Conservation (phyloP, 37 sponge, comb jelly and placozoan species). For the Cladorhizidae sp. region DNA sequence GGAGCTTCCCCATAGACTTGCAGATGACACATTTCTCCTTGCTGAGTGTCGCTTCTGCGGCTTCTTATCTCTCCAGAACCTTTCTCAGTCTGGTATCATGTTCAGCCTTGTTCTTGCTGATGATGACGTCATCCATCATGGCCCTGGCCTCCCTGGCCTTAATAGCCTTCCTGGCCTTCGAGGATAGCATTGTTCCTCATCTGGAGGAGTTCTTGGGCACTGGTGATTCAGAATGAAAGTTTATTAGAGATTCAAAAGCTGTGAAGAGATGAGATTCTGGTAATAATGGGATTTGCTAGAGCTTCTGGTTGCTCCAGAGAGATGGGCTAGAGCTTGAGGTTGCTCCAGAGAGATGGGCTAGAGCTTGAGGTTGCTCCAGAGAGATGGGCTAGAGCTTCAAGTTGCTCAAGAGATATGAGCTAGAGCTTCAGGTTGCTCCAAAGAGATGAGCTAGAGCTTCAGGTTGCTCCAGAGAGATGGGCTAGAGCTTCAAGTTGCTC, state of each 20-base stretch:
- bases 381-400: no score
- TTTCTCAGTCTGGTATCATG: neutral
- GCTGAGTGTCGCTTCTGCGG: neutral
- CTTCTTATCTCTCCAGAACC: neutral
- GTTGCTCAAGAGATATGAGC: no score
- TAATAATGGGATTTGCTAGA: neutral
- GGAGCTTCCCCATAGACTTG: neutral
- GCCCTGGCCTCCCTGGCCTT: neutral
- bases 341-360: no score
- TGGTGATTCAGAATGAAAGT: slow-evolving; percentile 16
- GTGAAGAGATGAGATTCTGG: neutral
- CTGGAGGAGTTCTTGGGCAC: slow-evolving; percentile 23
- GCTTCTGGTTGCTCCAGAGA: no score
- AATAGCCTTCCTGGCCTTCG: neutral
- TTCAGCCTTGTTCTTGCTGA: neutral
- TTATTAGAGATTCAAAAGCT: slow-evolving; percentile 5
- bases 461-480: no score
- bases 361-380: no score
- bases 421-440: no score
- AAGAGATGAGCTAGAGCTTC: no score
- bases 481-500: no score
- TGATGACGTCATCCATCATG: slow-evolving; percentile 4
- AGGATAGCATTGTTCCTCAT: neutral
- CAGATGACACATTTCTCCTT: neutral
- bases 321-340: no score